A percentile compares a stretch with the other conserved stretches of the same genome.
These are phyloP conservation scores for Mechanitis mazaeus DNA, from an alignment of 2,888 invertebrate species.

Conservation along the genomic window DNA sequence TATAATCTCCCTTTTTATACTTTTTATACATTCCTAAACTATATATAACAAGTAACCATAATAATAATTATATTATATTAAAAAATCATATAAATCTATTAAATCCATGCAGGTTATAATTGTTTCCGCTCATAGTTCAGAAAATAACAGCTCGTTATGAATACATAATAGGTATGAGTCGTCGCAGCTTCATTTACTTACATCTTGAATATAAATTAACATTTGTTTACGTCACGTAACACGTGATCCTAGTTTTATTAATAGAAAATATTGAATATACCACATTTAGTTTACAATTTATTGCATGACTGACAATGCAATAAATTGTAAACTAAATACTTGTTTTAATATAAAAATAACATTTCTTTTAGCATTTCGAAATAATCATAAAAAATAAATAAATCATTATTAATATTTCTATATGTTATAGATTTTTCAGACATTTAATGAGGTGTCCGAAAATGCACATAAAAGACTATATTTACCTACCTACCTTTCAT, in stretches of 20 bases:
- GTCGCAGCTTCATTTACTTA: slow-evolving; percentile 18
- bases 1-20: no score
- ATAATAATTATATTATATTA: no score
- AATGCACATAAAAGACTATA: background rate
- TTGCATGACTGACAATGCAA: background rate
- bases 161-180: slow-evolving; percentile 3
- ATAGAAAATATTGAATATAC: slow-evolving; percentile 37
- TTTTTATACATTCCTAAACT: no score
- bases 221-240: slow-evolving; percentile 42
- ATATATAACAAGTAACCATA: no score
- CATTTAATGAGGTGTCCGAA: no score
- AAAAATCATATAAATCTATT: background rate
- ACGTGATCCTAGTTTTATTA: slow-evolving; percentile 43
- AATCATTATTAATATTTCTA: no score
- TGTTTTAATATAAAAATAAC: background rate
- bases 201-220: slow-evolving; percentile 44
- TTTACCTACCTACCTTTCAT: no score
- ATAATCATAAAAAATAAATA: background rate
- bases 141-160: background rate
- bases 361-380: background rate
- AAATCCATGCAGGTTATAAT: background rate
- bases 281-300: slow-evolving; percentile 8
- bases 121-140: background rate
- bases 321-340: background rate
- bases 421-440: no score